A percentile compares a stretch with the other conserved stretches of the same genome.
Evolutionary conservation across 2,113 vertebrate species (phyloP).

Genomic region (Sorex araneus): DNA sequence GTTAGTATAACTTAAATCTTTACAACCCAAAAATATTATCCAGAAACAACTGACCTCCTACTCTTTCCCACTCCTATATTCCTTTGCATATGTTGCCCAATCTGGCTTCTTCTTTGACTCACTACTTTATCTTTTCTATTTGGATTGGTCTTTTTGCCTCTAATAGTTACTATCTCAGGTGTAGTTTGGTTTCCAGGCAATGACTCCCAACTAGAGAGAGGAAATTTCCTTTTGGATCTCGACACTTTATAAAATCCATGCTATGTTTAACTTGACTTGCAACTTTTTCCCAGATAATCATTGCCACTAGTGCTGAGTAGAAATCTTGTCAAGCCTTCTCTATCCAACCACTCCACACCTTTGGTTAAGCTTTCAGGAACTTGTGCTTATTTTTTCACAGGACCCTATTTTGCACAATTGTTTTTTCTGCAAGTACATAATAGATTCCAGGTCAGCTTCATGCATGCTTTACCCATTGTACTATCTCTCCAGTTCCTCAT

Average conservation of each 20-base stretch:
- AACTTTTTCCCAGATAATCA: not conserved
- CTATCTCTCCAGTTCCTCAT: too few species aligned
- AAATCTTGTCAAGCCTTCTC: not conserved
- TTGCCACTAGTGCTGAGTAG: not conserved
- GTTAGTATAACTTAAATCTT: not conserved
- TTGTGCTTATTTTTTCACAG: too few species aligned
- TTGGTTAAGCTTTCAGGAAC: not conserved
- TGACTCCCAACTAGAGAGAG: not conserved
- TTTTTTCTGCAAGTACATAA: too few species aligned
- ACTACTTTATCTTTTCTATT: not conserved
- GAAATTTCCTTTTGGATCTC: not conserved
- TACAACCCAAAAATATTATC: not conserved
- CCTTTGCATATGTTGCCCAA: not conserved
- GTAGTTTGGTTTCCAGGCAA: not conserved
- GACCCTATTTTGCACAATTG: too few species aligned
- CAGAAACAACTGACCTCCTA: not conserved
- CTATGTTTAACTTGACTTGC: not conserved
- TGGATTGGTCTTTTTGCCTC: not conserved
- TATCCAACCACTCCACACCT: not conserved
- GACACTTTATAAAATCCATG: not conserved
- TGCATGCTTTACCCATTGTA: too few species aligned
- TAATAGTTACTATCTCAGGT: not conserved
- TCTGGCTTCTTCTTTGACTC: not conserved
- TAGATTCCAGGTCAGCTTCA: too few species aligned
- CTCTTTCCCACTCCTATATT: not conserved